Evolutionary conservation across 1,140 invertebrate species (phyloP), one percentile per base, ranked within the genome.

Genomic region (Heterodera schachtii): DNA sequence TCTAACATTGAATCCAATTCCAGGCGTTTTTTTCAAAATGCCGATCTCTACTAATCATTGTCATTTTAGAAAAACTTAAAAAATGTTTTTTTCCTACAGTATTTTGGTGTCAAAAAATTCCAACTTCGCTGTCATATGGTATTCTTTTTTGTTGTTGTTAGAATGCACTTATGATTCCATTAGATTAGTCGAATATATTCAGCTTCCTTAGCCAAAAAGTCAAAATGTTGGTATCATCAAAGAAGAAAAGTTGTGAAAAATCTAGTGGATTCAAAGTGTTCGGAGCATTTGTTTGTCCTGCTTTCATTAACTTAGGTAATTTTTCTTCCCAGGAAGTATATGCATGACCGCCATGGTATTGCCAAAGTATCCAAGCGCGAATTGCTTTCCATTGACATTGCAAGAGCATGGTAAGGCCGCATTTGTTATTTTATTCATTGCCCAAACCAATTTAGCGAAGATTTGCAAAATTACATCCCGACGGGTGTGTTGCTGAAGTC

Each of bases 71-170:
- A 64, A 11, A 97, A 97, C 81, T 96, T 96, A 3, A 91, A 31
- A 31, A 31, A 31, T 99, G 66, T 93, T 99, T 57, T 76, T 76
- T 44, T 76, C 75, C 7, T 57, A 57, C 44, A 57, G 57, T 99
- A 91, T 76, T 19, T 57, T 76, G 8, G 43, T 76, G 41, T 66
- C 57, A 7, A 76, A 76, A n/a, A 76, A 76, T 52, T 57, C 57
- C 13, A 76, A 76, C 8, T 76, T 76, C 57, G 75, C 75, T 76
- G 19, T 57, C 8, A 76, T 76, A 57, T 76, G 75, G 75, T 76
- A n/a, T 60, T 3, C n/a, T 75, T 75, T 6, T 60, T 43, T 4
- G n/a, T 41, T 75, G 21, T 75, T 16, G 16, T 19, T 44, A 19
- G 7, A 13, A 19, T 75, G 2, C 9, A 43, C n/a, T n/a, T 21